A percentile compares a stretch with the other conserved stretches of the same genome.
Evolutionary conservation across 1,140 invertebrate genomes (phyloP).

Genomic region (Lethrus apterus): DNA sequence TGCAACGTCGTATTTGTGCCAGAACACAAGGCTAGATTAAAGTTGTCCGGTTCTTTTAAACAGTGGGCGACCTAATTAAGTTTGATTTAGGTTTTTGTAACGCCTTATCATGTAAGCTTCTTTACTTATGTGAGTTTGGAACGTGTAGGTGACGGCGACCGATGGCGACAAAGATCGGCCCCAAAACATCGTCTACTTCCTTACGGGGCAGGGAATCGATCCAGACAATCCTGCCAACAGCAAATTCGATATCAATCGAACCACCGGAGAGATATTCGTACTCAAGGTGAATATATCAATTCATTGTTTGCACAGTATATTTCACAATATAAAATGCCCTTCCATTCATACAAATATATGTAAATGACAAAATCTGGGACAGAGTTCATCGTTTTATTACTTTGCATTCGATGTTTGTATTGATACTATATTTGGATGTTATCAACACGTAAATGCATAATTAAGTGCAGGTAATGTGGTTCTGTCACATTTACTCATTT

Average conservation of each 20-base stretch:
- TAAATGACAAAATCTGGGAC: no score
- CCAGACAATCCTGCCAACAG: slow-evolving; percentile 89
- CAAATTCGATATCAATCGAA: slow-evolving; percentile 94
- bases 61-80: no score
- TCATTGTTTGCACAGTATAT: not conserved
- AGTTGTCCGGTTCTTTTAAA: no score
- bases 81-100: no score
- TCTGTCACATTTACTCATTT: not conserved
- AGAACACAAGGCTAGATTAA: no score
- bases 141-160: slow-evolving; percentile 79
- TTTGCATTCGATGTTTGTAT: no score
- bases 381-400: no score
- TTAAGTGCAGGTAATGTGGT: not conserved
- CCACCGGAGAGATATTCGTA: slow-evolving; percentile 89
- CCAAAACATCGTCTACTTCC: slow-evolving; percentile 93
- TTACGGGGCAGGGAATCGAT: slow-evolving; percentile 94
- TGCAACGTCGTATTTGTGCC: no score
- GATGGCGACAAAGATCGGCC: slow-evolving; percentile 92
- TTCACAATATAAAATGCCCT: not conserved
- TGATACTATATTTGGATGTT: no score
- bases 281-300: slow-evolving; percentile 61
- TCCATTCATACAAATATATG: not conserved
- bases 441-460: not conserved
- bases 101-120: no score
- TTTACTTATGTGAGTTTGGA: no score